These are phyloP conservation scores for Orchesellides sinensis DNA, from an alignment of 2,888 invertebrate genomes.

Conservation along the genomic window DNA sequence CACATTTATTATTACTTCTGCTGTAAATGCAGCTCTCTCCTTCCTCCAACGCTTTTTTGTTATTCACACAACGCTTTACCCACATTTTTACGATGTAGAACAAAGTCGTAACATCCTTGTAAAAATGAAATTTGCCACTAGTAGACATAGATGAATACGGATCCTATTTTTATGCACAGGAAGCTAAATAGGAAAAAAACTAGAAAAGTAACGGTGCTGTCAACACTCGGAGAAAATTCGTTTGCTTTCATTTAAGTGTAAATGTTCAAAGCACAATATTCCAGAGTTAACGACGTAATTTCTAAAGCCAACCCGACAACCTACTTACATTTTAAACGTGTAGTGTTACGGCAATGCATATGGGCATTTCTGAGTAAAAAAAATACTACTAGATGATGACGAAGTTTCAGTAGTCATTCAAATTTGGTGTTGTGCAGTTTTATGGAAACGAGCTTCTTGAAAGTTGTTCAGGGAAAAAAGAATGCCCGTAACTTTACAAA, in stretches of 20 bases:
- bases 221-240: neutral
- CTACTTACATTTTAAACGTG: too few species aligned
- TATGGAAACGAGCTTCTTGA: conserved; percentile 15
- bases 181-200: too few species aligned
- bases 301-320: too few species aligned
- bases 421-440: conserved; percentile 12
- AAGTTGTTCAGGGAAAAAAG: neutral
- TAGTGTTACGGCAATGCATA: too few species aligned
- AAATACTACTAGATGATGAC: too few species aligned
- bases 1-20: conserved; percentile 3
- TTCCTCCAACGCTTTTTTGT: neutral
- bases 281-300: too few species aligned
- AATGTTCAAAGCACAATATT: too few species aligned
- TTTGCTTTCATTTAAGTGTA: neutral
- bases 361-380: too few species aligned
- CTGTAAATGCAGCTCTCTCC: neutral
- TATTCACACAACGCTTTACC: conserved; percentile 4
- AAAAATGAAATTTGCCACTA: conserved; percentile 8
- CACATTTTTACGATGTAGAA: conserved; percentile 41
- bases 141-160: neutral
- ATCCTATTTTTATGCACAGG: too few species aligned
- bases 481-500: neutral
- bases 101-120: conserved; percentile 46
- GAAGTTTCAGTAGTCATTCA: conserved; percentile 6
- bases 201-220: too few species aligned